These are phyloP conservation scores for Rhombomys opimus DNA, from an alignment of 2,113 vertebrate genomes.

Conservation along the genomic window DNA sequence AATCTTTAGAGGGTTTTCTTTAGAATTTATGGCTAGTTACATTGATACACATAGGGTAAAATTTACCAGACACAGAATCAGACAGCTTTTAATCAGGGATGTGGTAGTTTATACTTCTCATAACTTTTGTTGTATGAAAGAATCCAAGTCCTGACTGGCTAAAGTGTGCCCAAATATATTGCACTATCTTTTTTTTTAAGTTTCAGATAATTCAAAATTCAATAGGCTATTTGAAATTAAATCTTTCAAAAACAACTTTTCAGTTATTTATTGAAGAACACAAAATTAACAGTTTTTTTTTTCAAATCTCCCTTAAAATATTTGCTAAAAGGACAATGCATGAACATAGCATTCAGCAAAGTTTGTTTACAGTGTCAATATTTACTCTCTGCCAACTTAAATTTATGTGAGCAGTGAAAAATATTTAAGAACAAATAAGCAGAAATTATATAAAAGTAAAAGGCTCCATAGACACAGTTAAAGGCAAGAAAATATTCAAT, in stretches of 20 bases:
- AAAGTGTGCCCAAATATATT: not conserved
- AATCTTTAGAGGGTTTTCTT: not conserved
- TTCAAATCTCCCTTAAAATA: not conserved
- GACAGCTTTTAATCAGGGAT: not conserved
- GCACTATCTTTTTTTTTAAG: fast-evolving
- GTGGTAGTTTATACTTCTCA: not conserved
- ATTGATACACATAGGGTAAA: not conserved
- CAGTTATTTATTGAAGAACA: not conserved
- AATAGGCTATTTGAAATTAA: not conserved
- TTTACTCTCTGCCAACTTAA: not conserved
- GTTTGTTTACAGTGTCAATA: not conserved
- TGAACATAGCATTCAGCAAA: no score
- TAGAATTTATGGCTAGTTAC: not conserved
- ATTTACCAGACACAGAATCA: not conserved
- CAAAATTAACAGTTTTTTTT: not conserved
- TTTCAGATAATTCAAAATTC: not conserved
- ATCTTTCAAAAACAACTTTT: not conserved
- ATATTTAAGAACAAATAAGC: not conserved
- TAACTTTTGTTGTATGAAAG: not conserved
- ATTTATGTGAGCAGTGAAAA: not conserved
- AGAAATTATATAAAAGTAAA: not conserved
- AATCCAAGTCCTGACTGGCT: not conserved
- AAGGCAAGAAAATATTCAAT: not conserved
- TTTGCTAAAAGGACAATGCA: not conserved
- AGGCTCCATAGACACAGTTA: not conserved